Evolutionary conservation across 2,797 vertebrate species (phyloP).

Genomic region (Chelmon rostratus): DNA sequence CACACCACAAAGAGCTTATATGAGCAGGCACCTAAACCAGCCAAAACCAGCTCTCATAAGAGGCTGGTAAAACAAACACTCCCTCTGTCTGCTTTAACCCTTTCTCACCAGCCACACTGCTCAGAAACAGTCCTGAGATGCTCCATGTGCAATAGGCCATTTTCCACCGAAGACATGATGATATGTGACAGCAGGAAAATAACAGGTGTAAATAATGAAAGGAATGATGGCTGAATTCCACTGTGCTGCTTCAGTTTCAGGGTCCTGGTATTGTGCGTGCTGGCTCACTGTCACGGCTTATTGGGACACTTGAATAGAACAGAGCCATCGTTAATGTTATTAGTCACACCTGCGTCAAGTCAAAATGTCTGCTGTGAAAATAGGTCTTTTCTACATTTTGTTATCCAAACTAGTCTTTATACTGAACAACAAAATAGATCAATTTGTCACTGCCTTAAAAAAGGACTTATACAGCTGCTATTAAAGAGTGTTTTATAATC

Average conservation of each 20-base stretch:
- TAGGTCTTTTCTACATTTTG: not conserved
- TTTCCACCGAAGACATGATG: slow-evolving; percentile 4
- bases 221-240: not conserved
- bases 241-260: not conserved
- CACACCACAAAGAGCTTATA: slow-evolving; percentile 70
- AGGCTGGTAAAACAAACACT: slow-evolving; percentile 63
- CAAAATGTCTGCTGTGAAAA: no score
- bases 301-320: not conserved
- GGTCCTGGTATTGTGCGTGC: not conserved
- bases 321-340: not conserved
- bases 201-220: not conserved
- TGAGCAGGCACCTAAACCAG: slow-evolving; percentile 56
- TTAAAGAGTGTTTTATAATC: not conserved
- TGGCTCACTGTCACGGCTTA: not conserved
- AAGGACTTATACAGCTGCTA: not conserved
- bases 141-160: not conserved
- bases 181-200: not conserved
- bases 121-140: slow-evolving; percentile 22
- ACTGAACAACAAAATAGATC: not conserved
- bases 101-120: slow-evolving; percentile 34
- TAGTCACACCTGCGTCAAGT: not conserved
- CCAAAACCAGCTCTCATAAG: slow-evolving; percentile 66
- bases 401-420: not conserved
- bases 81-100: slow-evolving; percentile 48
- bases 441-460: not conserved